Percentiles rank a stretch among this genome's conserved stretches.
Evolutionary conservation across 2,113 vertebrate species (phyloP).

Genomic region (Tachycineta bicolor): DNA sequence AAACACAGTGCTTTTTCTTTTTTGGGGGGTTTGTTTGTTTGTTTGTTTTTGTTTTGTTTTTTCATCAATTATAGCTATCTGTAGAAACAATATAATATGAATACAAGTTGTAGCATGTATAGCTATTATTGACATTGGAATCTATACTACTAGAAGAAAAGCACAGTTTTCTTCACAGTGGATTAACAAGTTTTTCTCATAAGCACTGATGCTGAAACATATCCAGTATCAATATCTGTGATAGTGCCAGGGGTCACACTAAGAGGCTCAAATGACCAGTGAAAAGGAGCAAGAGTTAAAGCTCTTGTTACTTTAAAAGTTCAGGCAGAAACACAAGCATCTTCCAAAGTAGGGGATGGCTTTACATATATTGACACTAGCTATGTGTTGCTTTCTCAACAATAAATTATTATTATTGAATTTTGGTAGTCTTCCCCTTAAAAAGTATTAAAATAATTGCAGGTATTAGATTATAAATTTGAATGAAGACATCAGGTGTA

Average conservation of each 20-base stretch:
- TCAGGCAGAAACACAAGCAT: background rate
- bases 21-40: too few relatives aligned
- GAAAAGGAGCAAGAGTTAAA: background rate
- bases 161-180: background rate
- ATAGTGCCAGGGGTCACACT: background rate
- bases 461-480: background rate
- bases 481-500: background rate
- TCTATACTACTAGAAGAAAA: background rate
- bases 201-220: background rate
- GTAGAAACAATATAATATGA: background rate
- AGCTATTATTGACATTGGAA: background rate
- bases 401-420: background rate
- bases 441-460: background rate
- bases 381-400: background rate
- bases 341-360: background rate
- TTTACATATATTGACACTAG: background rate
- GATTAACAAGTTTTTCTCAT: background rate
- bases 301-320: background rate
- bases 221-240: background rate
- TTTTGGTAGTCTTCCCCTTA: background rate
- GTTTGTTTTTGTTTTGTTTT: too few relatives aligned
- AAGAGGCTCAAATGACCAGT: background rate
- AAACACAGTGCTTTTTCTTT: background rate
- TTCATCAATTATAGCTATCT: background rate
- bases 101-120: background rate